Evolutionary conservation across 53 echinoderm and acorn worm species (phyloP).

Genomic region (Mesocentrotus franciscanus): DNA sequence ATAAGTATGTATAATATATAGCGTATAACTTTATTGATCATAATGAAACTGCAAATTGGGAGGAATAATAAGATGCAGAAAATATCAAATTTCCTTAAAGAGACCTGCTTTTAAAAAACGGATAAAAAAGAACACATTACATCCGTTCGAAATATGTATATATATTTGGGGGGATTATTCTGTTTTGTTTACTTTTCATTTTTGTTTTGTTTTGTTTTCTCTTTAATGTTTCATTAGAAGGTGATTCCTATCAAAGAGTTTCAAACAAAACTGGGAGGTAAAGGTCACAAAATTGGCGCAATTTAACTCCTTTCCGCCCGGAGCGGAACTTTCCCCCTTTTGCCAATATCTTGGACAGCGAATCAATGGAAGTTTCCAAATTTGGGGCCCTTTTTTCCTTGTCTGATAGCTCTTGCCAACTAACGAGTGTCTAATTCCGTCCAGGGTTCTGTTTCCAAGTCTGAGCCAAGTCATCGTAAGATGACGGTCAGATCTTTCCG

Average conservation of each 20-base stretch:
- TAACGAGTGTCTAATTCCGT: neutral
- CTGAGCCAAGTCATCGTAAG: neutral
- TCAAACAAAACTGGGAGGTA: neutral
- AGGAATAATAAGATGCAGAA: no score
- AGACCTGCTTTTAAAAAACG: no score
- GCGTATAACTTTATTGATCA: no score
- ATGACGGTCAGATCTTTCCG: neutral
- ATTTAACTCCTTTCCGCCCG: slow-evolving; percentile 25
- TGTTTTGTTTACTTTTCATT: no score
- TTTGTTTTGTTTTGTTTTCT: no score
- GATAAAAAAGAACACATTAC: no score
- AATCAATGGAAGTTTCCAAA: slow-evolving; percentile 6
- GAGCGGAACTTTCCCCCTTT: slow-evolving; percentile 12
- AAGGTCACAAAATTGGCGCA: slow-evolving; percentile 23
- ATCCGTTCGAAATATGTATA: no score
- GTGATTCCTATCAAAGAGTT: neutral
- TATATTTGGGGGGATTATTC: no score
- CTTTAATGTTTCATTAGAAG: no score
- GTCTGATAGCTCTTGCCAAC: neutral
- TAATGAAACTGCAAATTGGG: no score
- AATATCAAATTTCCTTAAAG: no score
- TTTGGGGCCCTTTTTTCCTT: neutral
- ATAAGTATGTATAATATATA: no score
- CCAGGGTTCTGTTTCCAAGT: neutral
- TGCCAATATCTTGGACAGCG: neutral